These are phyloP conservation scores for Ptyas mucosa DNA, from an alignment of 2,113 vertebrate species.

Conservation along the genomic window DNA sequence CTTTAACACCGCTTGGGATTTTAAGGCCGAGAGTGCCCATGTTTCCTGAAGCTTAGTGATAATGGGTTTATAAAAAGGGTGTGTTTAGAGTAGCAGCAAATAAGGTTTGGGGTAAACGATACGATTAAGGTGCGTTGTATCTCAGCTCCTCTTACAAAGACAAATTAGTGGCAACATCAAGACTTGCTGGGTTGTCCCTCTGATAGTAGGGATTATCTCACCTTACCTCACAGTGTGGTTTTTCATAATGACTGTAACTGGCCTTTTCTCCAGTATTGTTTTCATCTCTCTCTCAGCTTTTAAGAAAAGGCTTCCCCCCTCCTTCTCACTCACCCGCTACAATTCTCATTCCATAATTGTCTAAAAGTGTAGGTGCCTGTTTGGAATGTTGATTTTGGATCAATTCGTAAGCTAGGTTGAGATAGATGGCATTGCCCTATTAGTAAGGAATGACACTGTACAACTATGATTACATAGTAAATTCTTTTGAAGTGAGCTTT, in stretches of 20 bases:
- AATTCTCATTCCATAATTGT: background rate
- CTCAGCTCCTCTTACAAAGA: background rate
- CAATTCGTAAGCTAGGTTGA: background rate
- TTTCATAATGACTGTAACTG: background rate
- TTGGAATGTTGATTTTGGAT: background rate
- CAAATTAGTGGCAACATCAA: background rate
- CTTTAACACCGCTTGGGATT: background rate
- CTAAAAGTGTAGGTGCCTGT: background rate
- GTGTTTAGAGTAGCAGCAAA: constrained; percentile 11
- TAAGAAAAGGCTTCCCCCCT: background rate
- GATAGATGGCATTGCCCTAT: background rate
- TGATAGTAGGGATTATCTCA: background rate
- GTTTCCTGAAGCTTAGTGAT: constrained; percentile 6
- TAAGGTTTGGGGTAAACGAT: background rate
- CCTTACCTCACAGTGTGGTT: background rate
- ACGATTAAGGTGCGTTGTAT: background rate
- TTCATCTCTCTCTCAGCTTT: background rate
- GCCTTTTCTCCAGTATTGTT: background rate
- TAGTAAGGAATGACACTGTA: background rate
- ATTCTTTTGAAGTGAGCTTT: background rate
- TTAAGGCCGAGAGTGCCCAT: background rate
- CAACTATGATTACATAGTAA: background rate
- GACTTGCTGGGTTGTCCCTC: background rate
- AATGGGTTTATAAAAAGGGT: constrained; percentile 3
- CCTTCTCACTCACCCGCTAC: background rate